Conservation (phyloP, 1,140 invertebrate genomes). For the Drosophila elegans region DNA sequence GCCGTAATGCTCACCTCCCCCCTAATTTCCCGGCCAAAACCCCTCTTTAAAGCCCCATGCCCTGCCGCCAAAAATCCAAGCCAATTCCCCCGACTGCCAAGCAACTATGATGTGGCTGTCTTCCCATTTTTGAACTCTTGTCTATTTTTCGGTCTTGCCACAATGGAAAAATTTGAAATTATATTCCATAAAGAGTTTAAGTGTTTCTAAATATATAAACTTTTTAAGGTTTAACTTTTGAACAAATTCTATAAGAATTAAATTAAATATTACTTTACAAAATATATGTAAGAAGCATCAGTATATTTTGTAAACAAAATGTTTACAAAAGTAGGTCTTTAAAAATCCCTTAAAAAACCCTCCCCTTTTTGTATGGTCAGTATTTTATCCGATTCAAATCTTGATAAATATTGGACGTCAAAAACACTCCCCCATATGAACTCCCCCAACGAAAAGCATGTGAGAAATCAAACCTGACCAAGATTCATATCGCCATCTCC, state of each 20-base stretch:
- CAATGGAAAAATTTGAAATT: slow-evolving; percentile 21
- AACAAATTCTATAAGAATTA: too few species aligned
- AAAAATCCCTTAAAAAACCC: neutral
- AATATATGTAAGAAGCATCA: neutral
- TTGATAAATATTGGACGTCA: neutral
- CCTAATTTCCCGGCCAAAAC: neutral
- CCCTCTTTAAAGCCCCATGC: slow-evolving; percentile 5
- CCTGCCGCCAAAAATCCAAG: slow-evolving; percentile 48
- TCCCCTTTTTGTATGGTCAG: slow-evolving; percentile 2
- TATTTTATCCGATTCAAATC: neutral
- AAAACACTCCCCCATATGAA: slow-evolving; percentile 12
- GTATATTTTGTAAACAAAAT: neutral
- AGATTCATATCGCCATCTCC: slow-evolving; percentile 23
- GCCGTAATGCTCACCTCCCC: neutral
- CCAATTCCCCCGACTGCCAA: slow-evolving; percentile 71
- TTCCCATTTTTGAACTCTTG: slow-evolving; percentile 38
- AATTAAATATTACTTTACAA: too few species aligned
- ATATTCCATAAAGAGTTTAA: too few species aligned
- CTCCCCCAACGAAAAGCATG: neutral
- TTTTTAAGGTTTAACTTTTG: too few species aligned
- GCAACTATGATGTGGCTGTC: slow-evolving; percentile 54
- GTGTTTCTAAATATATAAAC: neutral
- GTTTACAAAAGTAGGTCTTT: neutral
- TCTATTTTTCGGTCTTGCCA: slow-evolving; percentile 29
- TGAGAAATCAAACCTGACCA: slow-evolving; percentile 36